A percentile compares a stretch with the other conserved stretches of the same genome.
Conservation (phyloP, 2,888 invertebrate species). For the Vandiemenella viatica region DNA sequence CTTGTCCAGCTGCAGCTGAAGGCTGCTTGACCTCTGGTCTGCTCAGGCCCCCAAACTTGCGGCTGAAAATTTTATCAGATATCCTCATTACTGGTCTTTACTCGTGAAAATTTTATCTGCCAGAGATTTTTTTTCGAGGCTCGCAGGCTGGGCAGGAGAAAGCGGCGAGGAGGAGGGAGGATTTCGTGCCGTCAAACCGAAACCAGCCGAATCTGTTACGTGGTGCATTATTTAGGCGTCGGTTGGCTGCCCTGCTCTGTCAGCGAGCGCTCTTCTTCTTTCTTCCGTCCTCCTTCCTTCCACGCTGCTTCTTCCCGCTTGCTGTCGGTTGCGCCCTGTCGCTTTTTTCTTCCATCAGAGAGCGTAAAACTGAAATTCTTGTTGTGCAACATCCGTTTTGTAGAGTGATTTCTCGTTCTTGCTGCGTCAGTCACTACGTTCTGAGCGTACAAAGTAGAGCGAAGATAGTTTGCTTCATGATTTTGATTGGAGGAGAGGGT, state of each 20-base stretch:
- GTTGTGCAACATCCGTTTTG: too few species aligned
- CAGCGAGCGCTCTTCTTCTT: slow-evolving; percentile 4
- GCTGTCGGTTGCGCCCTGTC: neutral
- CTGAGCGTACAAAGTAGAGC: too few species aligned
- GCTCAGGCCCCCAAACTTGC: neutral
- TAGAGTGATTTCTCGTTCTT: too few species aligned
- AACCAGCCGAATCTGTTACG: slow-evolving; percentile 18
- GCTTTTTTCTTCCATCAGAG: too few species aligned
- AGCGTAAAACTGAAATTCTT: too few species aligned
- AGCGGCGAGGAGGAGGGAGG: slow-evolving; percentile 8
- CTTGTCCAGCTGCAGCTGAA: too few species aligned
- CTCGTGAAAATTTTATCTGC: slow-evolving; percentile 25
- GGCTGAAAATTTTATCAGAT: slow-evolving; percentile 27
- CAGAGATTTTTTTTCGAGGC: slow-evolving; percentile 15
- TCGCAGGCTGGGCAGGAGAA: neutral
- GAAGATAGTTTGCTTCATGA: too few species aligned
- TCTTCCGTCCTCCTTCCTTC: neutral
- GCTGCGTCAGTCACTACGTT: too few species aligned
- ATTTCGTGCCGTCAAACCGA: slow-evolving; percentile 16
- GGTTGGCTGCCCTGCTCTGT: slow-evolving; percentile 6
- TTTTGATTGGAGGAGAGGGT: too few species aligned
- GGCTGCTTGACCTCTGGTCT: neutral
- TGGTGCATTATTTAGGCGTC: slow-evolving; percentile 17
- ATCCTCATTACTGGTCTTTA: slow-evolving; percentile 29
- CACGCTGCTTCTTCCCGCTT: slow-evolving; percentile 1